Base-by-base conservation (phyloP, 2,888 invertebrate genomes). In the Leuctra nigra region DNA sequence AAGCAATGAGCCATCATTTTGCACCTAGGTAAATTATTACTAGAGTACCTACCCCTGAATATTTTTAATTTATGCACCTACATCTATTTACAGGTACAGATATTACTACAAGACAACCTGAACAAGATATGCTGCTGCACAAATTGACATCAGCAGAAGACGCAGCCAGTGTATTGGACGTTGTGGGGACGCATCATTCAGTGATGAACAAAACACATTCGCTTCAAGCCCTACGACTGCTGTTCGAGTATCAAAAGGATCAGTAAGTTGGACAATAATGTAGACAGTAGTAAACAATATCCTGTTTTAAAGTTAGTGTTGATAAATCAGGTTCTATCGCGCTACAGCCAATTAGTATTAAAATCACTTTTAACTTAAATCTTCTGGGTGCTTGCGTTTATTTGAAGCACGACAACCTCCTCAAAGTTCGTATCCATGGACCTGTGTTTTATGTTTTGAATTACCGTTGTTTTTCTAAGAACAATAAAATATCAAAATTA, bases 171-270 rank as follows among this genome's bases (percentile, higher is more conserved):
- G 70, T 82, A 48, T 70, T 82, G 35, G 70, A 74, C 0, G 67
- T 77, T 1, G 76, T 82, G 13, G 63, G 68, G 14, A 60, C 65
- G 4, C 71, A 75, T 64, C 64, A 70, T 54, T 64, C 72, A 69
- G 69, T 70, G 60, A 66, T 83, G 76, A 79, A 76, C 29, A 73
- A 73, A 57, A 73, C 70, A 46, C 82, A 84, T 66, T 69, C 79
- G 64, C 66, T 82, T 63, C 77, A 78, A 63, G 81, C 81, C 0
- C 66, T 84, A 25, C 69, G 75, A 16, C 69, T 75, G 13, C 67
- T 84, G 22, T 81, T 82, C 66, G 70, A 72, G 36, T 68, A 82
- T 44, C 78, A 81, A 63, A 81, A 77, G 67, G 73, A 73, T 66
- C 75, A 72, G 78, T 70, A 66, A 61, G 60, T 59, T 53, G 57